Conservation (phyloP, 2,113 vertebrate genomes). For the Strix aluco region DNA sequence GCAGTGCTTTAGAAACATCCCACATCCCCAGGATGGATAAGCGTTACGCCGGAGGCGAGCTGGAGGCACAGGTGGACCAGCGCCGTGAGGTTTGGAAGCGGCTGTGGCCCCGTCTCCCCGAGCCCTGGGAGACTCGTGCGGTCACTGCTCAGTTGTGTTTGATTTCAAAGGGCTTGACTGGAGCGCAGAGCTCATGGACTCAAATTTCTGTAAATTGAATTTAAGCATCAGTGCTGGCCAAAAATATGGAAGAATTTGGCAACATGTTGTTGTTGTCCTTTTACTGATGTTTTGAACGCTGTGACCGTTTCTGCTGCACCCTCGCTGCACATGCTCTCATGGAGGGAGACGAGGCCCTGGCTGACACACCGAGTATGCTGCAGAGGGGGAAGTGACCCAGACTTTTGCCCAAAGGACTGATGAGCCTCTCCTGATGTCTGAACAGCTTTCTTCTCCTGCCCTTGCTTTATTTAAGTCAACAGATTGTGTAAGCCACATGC, state of each 20-base stretch:
- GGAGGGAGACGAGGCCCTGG: neutral
- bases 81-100: rapidly evolving
- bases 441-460: slow-evolving; percentile 40
- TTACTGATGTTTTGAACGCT: neutral
- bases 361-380: rapidly evolving
- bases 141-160: neutral
- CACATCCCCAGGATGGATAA: rapidly evolving
- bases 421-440: slow-evolving; percentile 51
- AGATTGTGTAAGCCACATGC: slow-evolving; percentile 60
- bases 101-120: rapidly evolving
- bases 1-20: neutral
- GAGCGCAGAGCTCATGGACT: neutral
- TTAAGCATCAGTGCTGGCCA: neutral
- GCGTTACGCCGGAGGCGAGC: rapidly evolving
- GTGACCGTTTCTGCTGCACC: neutral
- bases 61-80: neutral
- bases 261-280: neutral
- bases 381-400: neutral
- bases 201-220: neutral
- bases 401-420: slow-evolving; percentile 49
- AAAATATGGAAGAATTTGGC: neutral
- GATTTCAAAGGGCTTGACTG: neutral
- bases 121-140: neutral
- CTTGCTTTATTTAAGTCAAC: slow-evolving; percentile 61
- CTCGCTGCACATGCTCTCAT: rapidly evolving